These are phyloP conservation scores for Aplodontia rufa DNA, from an alignment of 2,113 vertebrate species.

Conservation along the genomic window DNA sequence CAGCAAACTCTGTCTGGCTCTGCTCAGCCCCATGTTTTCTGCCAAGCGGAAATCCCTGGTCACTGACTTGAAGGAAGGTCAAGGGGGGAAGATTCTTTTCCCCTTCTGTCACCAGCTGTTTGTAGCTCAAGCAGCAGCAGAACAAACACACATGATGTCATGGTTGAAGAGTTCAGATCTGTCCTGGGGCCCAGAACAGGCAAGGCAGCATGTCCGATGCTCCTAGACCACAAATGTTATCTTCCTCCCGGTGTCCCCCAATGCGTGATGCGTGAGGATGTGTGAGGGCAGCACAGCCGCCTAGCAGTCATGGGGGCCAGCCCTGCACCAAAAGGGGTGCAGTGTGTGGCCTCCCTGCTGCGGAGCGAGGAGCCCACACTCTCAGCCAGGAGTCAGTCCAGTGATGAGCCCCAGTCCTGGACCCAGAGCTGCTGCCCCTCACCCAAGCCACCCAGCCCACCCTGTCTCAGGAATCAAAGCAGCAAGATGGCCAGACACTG, in stretches of 20 bases:
- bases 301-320: not conserved
- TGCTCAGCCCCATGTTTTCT: not conserved
- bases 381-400: not conserved
- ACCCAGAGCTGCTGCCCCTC: not conserved
- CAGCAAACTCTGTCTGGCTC: not conserved
- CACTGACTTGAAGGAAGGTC: slow-evolving; percentile 6
- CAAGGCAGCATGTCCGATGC: not conserved
- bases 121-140: slow-evolving; percentile 10
- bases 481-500: too few relatives aligned
- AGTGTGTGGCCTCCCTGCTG: not conserved
- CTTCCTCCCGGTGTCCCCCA: too few relatives aligned
- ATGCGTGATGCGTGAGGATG: not conserved
- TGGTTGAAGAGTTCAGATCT: slow-evolving; percentile 61
- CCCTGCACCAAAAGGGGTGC: not conserved
- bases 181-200: not conserved
- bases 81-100: slow-evolving; percentile 37
- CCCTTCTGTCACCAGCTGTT: slow-evolving; percentile 53
- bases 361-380: not conserved
- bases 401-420: too few relatives aligned
- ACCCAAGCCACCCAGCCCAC: not conserved
- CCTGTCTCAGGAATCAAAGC: not conserved
- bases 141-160: slow-evolving; percentile 53
- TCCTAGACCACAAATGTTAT: not conserved
- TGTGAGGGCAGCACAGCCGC: not conserved
- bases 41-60: slow-evolving; percentile 44